These are phyloP conservation scores for Erpetoichthys calabaricus DNA, from an alignment of 2,797 vertebrate genomes.

Conservation along the genomic window DNA sequence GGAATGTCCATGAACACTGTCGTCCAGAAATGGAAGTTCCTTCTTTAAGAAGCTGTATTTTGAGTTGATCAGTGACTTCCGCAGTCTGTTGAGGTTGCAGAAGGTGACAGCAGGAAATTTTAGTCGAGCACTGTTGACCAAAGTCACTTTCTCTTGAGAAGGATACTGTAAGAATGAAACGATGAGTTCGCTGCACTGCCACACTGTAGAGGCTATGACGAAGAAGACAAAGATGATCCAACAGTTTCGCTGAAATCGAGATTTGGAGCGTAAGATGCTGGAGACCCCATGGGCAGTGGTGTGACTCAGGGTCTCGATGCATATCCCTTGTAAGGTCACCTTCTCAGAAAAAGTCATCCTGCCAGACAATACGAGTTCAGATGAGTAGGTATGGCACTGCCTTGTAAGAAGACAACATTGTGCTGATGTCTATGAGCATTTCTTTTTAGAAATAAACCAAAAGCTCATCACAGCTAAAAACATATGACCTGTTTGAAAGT, in stretches of 20 bases:
- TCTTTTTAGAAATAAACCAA: too few species aligned
- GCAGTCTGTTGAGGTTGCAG: conserved; percentile 19
- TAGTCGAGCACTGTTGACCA: conserved; percentile 17
- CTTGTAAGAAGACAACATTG: too few species aligned
- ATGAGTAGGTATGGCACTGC: too few species aligned
- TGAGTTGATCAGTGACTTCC: conserved; percentile 18
- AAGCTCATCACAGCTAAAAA: too few species aligned
- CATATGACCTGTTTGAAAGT: too few species aligned
- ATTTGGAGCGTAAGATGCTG: conserved; percentile 15
- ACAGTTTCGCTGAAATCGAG: conserved; percentile 13
- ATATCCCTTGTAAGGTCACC: conserved; percentile 13
- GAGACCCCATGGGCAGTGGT: conserved; percentile 19
- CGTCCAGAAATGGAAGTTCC: conserved; percentile 2
- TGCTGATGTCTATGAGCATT: too few species aligned
- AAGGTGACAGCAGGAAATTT: conserved; percentile 20
- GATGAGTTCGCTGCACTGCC: conserved; percentile 19
- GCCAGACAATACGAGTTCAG: too few species aligned
- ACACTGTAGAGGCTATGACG: conserved; percentile 16
- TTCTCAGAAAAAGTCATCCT: conserved; percentile 7
- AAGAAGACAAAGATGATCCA: conserved; percentile 17
- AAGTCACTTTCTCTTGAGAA: conserved; percentile 18
- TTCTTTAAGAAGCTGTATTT: conserved; percentile 11
- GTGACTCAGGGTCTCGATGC: conserved; percentile 12
- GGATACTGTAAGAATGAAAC: conserved; percentile 16
- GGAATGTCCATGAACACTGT: neutral